Base-by-base conservation (phyloP, 1,140 invertebrate genomes). In the Drosophila ironensis region DNA sequence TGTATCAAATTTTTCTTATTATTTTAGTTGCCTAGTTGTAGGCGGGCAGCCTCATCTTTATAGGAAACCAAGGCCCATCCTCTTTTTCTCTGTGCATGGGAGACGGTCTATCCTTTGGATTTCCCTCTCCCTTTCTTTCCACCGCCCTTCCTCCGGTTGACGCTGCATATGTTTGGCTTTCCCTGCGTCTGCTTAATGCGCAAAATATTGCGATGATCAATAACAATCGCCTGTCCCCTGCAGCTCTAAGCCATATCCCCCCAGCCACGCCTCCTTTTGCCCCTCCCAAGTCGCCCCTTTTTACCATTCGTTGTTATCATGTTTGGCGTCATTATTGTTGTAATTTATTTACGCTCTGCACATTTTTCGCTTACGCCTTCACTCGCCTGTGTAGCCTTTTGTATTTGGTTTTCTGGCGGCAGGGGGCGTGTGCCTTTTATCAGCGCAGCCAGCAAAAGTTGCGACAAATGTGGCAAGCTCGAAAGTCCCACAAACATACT, bases 161-260 rank as follows among this genome's bases (percentile, higher is more conserved):
- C 37, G 28, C 60, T 82, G 78, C 74, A 84, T 82, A 84, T 82
- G 80, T 82, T 78, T 82, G 80, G 80, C 74, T 84, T 82, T 68
- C 53, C 68, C 77, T 59, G 77, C 61, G 72, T 51, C 77, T 80
- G 74, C 78, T 86, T 82, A 82, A 82, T 86, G 80, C 78, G 70
- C 63, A 82, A 82, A 82, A 82, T 82, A 82, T 82, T 82, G 78
- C 78, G 80, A 86, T 82, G 78, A 82, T 82, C 78, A 82, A 82
- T 82, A 82, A 86, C 74, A 82, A 82, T 86, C 73, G 80, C 67
- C 60, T 52, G 48, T 35, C 48, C 37, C 50, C 46, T 24, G 17
- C 47, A 68, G 60, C 60, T 19, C 5, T 7, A 6, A 19, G 14
- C 25, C 7, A 41, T 3, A 6, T 7, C 16, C 11, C 14, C 4